Evolutionary conservation across 2,113 vertebrate genomes (phyloP).

Genomic region (Hydropotes inermis): DNA sequence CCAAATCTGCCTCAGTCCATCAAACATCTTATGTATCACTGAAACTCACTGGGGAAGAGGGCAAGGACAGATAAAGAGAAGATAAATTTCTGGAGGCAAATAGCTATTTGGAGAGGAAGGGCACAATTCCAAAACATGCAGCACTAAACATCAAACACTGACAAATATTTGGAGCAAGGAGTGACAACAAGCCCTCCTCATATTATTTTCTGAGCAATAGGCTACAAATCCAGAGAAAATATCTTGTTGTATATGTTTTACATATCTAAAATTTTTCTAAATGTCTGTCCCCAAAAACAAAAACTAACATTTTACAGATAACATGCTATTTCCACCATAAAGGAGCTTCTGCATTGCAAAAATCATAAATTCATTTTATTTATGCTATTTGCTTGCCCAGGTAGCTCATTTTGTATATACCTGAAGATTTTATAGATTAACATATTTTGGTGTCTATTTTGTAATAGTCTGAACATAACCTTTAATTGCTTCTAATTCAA

Average conservation of each 20-base stretch:
- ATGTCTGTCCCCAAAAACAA: neutral
- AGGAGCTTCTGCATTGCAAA: neutral
- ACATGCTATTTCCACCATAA: neutral
- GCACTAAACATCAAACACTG: neutral
- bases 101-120: neutral
- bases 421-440: conserved; percentile 48
- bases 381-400: neutral
- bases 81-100: neutral
- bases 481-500: conserved; percentile 57
- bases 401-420: conserved; percentile 7
- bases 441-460: conserved; percentile 46
- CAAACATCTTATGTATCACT: neutral
- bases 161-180: neutral
- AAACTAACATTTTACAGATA: neutral
- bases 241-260: neutral
- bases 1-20: neutral
- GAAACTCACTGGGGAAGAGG: neutral
- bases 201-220: neutral
- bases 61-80: neutral
- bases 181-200: neutral
- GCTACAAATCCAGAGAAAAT: neutral
- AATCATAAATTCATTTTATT: conserved; percentile 49
- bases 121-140: neutral
- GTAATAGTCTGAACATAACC: conserved; percentile 28
- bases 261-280: neutral